Evolutionary conservation across 2,888 invertebrate species (phyloP), one percentile per base, ranked within the genome.

Genomic region (Pinctada fucata): DNA sequence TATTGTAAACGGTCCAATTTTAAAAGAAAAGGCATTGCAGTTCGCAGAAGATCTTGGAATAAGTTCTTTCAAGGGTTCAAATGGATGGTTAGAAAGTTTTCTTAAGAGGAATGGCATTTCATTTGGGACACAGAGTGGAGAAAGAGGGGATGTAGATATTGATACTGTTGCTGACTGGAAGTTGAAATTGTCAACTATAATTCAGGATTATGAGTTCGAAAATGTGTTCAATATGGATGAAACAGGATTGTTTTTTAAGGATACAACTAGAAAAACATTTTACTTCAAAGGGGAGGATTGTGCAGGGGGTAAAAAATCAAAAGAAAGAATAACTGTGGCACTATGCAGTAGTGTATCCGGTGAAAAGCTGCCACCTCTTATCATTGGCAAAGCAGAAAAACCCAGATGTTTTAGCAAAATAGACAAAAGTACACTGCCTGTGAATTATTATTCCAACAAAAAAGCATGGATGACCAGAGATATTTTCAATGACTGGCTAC

Each of bases 61-160:
- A 69, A 70, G 31, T 0, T 51, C 48, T 0, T 78, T 83, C 52
- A 82, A 79, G 52, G 71, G 79, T 48, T 81, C 82, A 1, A 82
- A 75, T 63, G 79, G 82, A 3, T 84, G 81, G 82, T 48, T 84
- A n/a, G 79, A 69, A 3, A 49, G 71, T 47, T 84, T 82, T 66
- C 3, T 65, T 0, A 82, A 80, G 45, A 66, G 82, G 47, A 66
- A 82, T 52, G 75, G 72, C 47, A 80, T 83, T 49, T 76, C 73
- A 3, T 80, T 82, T 65, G 68, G 76, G 13, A 75, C 75, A 16
- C 66, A 74, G 69, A 75, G 74, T 67, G 76, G 79, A 1, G 82
- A 79, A 69, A 52, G 73, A 2, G 80, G 80, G 5, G 80, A 82
- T 13, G 82, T 82, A 5, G 48, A 58, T 0, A 63, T 72, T 45